Evolutionary conservation across 2,888 invertebrate genomes (phyloP), one percentile per base, ranked within the genome.

Genomic region (Dysmachus trigonus): DNA sequence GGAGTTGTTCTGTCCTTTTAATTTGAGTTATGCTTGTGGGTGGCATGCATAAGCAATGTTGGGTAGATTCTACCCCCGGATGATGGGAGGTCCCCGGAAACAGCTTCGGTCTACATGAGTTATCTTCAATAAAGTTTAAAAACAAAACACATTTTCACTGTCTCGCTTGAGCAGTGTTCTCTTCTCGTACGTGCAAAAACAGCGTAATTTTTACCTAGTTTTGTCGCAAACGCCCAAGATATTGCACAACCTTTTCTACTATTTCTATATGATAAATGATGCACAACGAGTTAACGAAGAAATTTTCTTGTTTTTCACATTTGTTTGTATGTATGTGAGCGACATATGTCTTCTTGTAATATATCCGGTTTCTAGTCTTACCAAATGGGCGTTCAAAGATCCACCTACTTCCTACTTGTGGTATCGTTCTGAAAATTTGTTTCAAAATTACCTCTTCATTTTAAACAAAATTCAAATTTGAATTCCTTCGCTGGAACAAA

Each of bases 1-100:
- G 62, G 33, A 82, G 81, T 82, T 22, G 71, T 72, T 83, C 72
- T 83, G 83, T 72, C 83, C 41, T 83, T 81, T 83, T 83, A 83
- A 83, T 83, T 83, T 83, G 83, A 83, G 83, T 83, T 83, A 83
- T 83, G 41, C 41, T 83, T 83, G 83, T 72, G 83, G 83, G 72
- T 72, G 83, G 83, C 83, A 83, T 83, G 83, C 83, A 83, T 83
- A 83, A 83, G 83, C 41, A 71, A 83, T 83, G 47, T 72, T 1
- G 83, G 38, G 82, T 31, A 22, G 31, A n/a, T n/a, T 31, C 33
- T 18, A 22, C 10, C 18, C n/a, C 3, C 35, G 79, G 22, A 18
- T n/a, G 41, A 10, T 13, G 76, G n/a, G 18, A 27, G 1, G 0
- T 8, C 15, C 5, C 72, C 72, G 72, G 41, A 71, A 83, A n/a